Evolutionary conservation across 2,888 invertebrate species (phyloP).

Genomic region (Rhingia rostrata): DNA sequence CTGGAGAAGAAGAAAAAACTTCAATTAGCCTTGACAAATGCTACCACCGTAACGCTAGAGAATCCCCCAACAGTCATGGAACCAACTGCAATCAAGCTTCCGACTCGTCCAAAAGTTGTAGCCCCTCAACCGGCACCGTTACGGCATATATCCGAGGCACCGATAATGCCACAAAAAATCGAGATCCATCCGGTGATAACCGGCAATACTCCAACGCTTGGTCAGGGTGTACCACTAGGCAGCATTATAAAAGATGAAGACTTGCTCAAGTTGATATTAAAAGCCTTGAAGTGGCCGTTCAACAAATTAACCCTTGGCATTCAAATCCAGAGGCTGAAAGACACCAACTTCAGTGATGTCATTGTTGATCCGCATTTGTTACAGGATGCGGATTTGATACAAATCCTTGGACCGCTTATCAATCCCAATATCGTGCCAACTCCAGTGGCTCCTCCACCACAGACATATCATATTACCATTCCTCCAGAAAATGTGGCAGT

Average conservation of each 20-base stretch:
- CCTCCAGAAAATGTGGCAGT: conserved; percentile 27
- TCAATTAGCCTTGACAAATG: conserved; percentile 37
- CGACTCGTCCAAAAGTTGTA: conserved; percentile 9
- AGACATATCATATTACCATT: conserved; percentile 53
- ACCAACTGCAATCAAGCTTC: conserved; percentile 4
- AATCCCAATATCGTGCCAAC: conserved; percentile 74
- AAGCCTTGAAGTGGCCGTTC: conserved; percentile 82
- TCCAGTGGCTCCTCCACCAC: conserved; percentile 39
- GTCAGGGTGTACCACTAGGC: conserved; percentile 80
- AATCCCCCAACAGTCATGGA: conserved; percentile 32
- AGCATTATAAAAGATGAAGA: conserved; percentile 82
- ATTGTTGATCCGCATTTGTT: conserved; percentile 81
- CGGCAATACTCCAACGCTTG: conserved; percentile 70
- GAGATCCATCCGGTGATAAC: conserved; percentile 44
- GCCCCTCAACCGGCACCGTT: conserved; percentile 54
- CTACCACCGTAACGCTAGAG: conserved; percentile 57
- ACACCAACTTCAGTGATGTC: conserved; percentile 80
- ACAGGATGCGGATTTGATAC: conserved; percentile 82
- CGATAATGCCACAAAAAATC: conserved; percentile 46
- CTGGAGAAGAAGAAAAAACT: conserved; percentile 37
- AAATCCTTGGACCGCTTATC: conserved; percentile 80
- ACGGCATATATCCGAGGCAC: conserved; percentile 57
- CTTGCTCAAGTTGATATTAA: conserved; percentile 81
- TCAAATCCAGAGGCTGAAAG: conserved; percentile 80
- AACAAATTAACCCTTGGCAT: conserved; percentile 78